These are phyloP conservation scores for Cryptophagus acutangulus DNA, from an alignment of 2,888 invertebrate genomes.

Conservation along the genomic window DNA sequence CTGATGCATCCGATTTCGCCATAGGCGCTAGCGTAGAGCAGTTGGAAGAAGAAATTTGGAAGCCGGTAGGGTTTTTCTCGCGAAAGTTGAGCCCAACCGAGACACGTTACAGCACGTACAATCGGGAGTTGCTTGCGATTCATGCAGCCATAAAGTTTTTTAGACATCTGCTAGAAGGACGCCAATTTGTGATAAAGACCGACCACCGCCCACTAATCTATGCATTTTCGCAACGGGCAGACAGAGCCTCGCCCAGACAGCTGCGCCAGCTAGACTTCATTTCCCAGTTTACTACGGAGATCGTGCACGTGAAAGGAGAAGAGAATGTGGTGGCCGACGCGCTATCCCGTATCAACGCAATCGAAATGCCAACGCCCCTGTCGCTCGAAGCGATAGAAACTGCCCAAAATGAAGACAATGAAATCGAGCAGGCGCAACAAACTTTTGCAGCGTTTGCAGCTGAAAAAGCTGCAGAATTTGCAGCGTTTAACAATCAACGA, in stretches of 20 bases:
- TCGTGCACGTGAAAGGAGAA: slow-evolving; percentile 34
- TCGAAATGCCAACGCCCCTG: too few relatives aligned
- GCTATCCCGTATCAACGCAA: slow-evolving; percentile 23
- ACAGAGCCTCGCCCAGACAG: slow-evolving; percentile 37
- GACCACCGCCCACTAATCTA: slow-evolving; percentile 40
- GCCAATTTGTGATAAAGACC: slow-evolving; percentile 22
- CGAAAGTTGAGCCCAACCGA: slow-evolving; percentile 36
- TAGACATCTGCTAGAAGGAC: slow-evolving; percentile 11
- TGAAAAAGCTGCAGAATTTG: too few relatives aligned
- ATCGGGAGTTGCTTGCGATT: slow-evolving; percentile 22
- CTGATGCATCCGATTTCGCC: slow-evolving; percentile 17
- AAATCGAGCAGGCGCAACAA: too few relatives aligned
- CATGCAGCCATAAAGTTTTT: slow-evolving; percentile 8
- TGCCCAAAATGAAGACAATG: too few relatives aligned
- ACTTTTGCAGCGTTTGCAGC: too few relatives aligned
- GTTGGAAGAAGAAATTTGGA: slow-evolving; percentile 22
- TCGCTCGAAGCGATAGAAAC: too few relatives aligned
- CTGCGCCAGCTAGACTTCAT: slow-evolving; percentile 36
- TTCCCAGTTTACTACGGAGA: slow-evolving; percentile 36
- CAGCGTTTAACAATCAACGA: not conserved
- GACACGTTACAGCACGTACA: slow-evolving; percentile 35
- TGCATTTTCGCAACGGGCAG: slow-evolving; percentile 34
- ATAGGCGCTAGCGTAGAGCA: slow-evolving; percentile 43
- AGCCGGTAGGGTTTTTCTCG: slow-evolving; percentile 42
- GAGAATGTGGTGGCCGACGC: slow-evolving; percentile 40